phyloP scores from a whole-genome alignment of 2,888 invertebrate species.

The Anodontia alba region DNA sequence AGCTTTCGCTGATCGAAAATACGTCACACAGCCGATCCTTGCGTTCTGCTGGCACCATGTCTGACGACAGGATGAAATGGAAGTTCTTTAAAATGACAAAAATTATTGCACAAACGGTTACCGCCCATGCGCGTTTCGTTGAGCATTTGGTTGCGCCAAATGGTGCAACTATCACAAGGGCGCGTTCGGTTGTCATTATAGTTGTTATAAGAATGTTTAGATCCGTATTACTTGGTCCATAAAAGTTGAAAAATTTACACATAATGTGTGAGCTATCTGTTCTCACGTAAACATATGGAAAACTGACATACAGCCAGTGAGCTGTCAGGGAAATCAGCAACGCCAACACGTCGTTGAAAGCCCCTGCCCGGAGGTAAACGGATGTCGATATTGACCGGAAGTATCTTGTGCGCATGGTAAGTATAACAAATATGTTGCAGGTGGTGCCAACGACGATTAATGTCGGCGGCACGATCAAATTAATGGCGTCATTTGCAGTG shows the following conservation, averaged over 20 bases:
- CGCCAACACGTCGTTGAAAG: slow-evolving; percentile 68
- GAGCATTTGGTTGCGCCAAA: slow-evolving; percentile 61
- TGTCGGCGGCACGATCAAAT: slow-evolving; percentile 69
- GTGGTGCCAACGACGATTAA: slow-evolving; percentile 71
- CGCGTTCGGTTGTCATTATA: slow-evolving; percentile 74
- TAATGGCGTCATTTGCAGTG: slow-evolving; percentile 44
- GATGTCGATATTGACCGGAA: slow-evolving; percentile 74
- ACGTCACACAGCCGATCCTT: slow-evolving; percentile 72
- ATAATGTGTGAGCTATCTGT: slow-evolving; percentile 62
- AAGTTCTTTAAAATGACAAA: slow-evolving; percentile 70
- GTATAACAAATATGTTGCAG: slow-evolving; percentile 67
- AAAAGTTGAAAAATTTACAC: slow-evolving; percentile 77
- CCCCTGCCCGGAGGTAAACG: slow-evolving; percentile 71
- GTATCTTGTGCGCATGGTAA: slow-evolving; percentile 73
- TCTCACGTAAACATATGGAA: slow-evolving; percentile 61
- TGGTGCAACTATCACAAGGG: slow-evolving; percentile 71
- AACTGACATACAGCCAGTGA: slow-evolving; percentile 76
- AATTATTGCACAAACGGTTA: slow-evolving; percentile 41
- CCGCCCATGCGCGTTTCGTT: slow-evolving; percentile 66
- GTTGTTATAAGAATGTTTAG: slow-evolving; percentile 71
- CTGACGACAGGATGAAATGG: slow-evolving; percentile 66
- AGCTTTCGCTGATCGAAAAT: slow-evolving; percentile 49
- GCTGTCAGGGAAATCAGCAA: slow-evolving; percentile 67
- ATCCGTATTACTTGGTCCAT: slow-evolving; percentile 74
- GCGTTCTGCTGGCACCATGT: slow-evolving; percentile 62